Evolutionary conservation across 2,888 invertebrate species (phyloP).

Genomic region (Synanthedon myopaeformis): DNA sequence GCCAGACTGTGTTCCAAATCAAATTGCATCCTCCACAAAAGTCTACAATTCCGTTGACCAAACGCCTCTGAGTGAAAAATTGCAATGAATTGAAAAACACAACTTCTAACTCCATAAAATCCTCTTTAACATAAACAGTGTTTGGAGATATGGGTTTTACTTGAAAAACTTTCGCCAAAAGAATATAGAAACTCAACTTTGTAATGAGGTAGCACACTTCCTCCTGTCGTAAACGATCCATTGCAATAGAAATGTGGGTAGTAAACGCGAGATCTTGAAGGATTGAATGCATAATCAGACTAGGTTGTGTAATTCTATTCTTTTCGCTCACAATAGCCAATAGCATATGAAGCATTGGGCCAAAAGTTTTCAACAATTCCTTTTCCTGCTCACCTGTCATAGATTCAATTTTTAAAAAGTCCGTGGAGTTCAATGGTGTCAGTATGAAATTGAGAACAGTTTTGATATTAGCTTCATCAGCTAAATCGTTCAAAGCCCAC

Average conservation of each 20-base stretch:
- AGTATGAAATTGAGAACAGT: constrained; percentile 69
- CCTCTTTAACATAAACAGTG: constrained; percentile 35
- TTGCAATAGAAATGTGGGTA: constrained; percentile 38
- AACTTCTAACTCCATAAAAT: constrained; percentile 33
- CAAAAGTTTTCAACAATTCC: constrained; percentile 60
- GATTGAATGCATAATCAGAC: constrained; percentile 30
- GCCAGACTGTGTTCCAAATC: constrained; percentile 35
- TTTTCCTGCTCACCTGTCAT: constrained; percentile 60
- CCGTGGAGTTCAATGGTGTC: constrained; percentile 69
- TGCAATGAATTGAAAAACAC: constrained; percentile 43
- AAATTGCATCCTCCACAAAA: constrained; percentile 41
- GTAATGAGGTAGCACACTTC: constrained; percentile 53
- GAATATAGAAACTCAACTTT: constrained; percentile 56
- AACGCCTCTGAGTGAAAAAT: constrained; percentile 31
- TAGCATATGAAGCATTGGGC: constrained; percentile 70
- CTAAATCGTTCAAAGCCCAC: constrained; percentile 62
- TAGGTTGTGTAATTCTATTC: constrained; percentile 45
- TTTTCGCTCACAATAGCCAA: constrained; percentile 65
- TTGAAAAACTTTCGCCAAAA: constrained; percentile 44
- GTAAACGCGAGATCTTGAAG: constrained; percentile 40
- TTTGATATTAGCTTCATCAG: constrained; percentile 58
- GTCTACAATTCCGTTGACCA: constrained; percentile 32
- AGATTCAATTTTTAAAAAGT: constrained; percentile 59
- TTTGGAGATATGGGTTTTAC: constrained; percentile 33
- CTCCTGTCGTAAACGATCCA: constrained; percentile 50